A percentile compares a stretch with the other conserved stretches of the same genome.
These are phyloP conservation scores for Plecturocebus donacophilus DNA, from an alignment of 2,113 vertebrate species.

Conservation along the genomic window DNA sequence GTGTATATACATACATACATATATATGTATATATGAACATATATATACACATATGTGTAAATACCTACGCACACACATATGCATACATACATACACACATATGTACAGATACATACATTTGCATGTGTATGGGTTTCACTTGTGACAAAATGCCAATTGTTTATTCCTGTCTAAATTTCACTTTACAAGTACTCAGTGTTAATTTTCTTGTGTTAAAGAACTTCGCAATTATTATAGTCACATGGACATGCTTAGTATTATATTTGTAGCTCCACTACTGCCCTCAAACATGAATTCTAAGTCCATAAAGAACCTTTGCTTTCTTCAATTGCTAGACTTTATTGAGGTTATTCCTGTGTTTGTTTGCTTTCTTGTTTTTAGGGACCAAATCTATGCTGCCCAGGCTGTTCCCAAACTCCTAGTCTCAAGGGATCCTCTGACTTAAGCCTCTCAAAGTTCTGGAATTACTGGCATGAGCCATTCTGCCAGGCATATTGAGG, in stretches of 20 bases:
- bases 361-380: no score
- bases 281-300: neutral
- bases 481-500: neutral
- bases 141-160: neutral
- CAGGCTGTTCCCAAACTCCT: no score
- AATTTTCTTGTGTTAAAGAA: neutral
- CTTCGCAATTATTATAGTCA: neutral
- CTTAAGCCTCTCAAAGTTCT: no score
- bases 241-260: neutral
- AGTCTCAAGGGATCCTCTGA: no score
- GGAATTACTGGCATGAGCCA: no score
- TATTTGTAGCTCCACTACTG: neutral
- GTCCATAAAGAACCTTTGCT: neutral
- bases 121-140: neutral
- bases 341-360: neutral
- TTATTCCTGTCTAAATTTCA: neutral
- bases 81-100: neutral
- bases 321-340: neutral
- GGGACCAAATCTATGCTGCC: no score
- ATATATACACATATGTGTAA: neutral
- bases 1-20: neutral
- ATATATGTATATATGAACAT: neutral
- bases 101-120: neutral
- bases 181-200: neutral
- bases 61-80: neutral